Percentiles rank a stretch among this genome's conserved stretches.
Conservation (phyloP, 2,797 vertebrate genomes). For the Telmatherina bonti region DNA sequence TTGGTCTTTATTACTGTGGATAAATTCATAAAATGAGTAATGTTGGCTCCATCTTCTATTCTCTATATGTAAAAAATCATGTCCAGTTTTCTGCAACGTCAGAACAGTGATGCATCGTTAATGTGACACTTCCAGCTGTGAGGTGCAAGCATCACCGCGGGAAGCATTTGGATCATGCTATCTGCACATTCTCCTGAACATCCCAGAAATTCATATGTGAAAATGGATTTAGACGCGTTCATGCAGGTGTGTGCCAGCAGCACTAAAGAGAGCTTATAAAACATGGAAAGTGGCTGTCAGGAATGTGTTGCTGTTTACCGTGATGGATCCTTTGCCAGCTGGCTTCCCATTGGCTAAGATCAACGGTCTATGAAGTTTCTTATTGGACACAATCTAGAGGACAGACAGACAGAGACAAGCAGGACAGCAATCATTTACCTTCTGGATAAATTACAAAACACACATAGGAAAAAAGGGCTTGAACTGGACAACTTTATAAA, state of each 20-base stretch:
- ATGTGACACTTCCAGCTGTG: too few relatives aligned
- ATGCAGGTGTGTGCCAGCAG: neutral
- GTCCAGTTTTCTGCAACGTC: too few relatives aligned
- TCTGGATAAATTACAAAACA: neutral
- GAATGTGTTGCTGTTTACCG: conserved; percentile 75
- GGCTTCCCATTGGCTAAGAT: conserved; percentile 94
- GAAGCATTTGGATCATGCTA: neutral
- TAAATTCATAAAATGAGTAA: too few relatives aligned
- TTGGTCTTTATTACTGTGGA: too few relatives aligned
- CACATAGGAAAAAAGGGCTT: neutral
- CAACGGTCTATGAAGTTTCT: conserved; percentile 93
- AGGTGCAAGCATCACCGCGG: too few relatives aligned
- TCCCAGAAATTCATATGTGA: neutral
- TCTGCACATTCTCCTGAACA: neutral
- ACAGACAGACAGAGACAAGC: conserved; percentile 35
- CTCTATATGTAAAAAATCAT: too few relatives aligned
- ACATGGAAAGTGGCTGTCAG: neutral
- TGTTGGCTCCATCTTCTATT: too few relatives aligned
- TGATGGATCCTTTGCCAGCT: conserved; percentile 95
- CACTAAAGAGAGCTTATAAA: conserved; percentile 5
- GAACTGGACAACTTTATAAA: neutral
- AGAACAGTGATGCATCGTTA: too few relatives aligned
- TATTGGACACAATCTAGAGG: conserved; percentile 95
- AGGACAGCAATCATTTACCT: conserved; percentile 6
- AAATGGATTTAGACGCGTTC: neutral